These are phyloP conservation scores for Smithornis capensis DNA, from an alignment of 2,113 vertebrate species.

Conservation along the genomic window DNA sequence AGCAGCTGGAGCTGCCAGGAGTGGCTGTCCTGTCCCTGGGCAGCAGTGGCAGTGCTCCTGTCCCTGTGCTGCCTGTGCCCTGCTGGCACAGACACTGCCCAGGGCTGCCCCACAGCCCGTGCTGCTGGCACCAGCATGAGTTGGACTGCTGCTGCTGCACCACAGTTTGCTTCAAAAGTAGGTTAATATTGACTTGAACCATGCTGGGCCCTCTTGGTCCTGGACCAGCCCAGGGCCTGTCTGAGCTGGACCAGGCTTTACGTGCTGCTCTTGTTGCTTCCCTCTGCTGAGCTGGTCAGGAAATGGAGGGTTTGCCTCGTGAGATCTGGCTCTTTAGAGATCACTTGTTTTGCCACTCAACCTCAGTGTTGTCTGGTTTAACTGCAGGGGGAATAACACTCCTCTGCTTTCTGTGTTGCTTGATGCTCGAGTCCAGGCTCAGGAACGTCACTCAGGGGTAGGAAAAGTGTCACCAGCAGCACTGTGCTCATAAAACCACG, in stretches of 20 bases:
- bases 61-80: background rate
- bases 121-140: background rate
- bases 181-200: background rate
- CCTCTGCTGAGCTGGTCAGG: background rate
- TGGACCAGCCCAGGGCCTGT: background rate
- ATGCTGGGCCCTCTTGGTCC: background rate
- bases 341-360: background rate
- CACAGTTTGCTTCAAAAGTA: background rate
- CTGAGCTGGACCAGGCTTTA: background rate
- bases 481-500: background rate
- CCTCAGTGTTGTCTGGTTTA: background rate
- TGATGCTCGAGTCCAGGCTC: background rate
- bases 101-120: too few relatives aligned
- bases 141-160: background rate
- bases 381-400: background rate
- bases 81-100: background rate
- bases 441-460: fast-evolving
- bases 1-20: background rate
- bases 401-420: background rate
- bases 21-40: background rate
- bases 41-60: background rate
- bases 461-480: background rate
- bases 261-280: background rate
- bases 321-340: background rate
- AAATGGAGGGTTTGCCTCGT: background rate